These are phyloP conservation scores for Pelusios castaneus DNA, from an alignment of 2,113 vertebrate genomes.

Conservation along the genomic window DNA sequence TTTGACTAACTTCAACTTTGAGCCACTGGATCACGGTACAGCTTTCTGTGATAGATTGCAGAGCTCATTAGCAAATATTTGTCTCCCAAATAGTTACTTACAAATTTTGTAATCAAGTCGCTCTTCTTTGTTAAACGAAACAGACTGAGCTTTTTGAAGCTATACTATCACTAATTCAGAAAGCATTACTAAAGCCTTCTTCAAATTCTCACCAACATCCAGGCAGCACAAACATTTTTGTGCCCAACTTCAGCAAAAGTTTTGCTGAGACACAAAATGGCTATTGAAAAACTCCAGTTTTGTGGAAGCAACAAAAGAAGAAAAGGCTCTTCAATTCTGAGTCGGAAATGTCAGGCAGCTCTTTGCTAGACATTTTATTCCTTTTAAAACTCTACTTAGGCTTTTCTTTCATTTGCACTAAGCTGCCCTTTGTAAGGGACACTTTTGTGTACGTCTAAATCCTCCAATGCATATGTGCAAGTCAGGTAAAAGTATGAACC, in stretches of 20 bases:
- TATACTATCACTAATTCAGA: neutral
- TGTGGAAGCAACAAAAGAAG: neutral
- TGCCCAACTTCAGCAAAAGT: neutral
- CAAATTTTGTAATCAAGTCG: neutral
- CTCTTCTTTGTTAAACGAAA: neutral
- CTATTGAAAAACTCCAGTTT: neutral
- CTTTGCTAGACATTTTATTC: neutral
- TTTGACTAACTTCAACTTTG: neutral
- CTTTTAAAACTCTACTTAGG: neutral
- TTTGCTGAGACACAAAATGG: neutral
- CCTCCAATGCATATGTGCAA: neutral
- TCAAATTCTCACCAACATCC: neutral
- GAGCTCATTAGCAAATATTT: neutral
- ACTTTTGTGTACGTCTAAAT: neutral
- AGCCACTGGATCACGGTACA: neutral
- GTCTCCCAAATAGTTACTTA: neutral
- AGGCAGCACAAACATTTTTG: neutral
- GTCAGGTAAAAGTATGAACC: neutral
- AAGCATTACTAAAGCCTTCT: neutral
- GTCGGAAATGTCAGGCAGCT: neutral
- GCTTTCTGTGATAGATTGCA: neutral
- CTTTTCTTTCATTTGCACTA: neutral
- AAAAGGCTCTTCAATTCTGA: neutral
- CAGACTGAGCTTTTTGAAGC: neutral
- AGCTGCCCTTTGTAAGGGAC: neutral